Percentiles rank a stretch among this genome's conserved stretches.
These are phyloP conservation scores for Poliocrania exsul DNA, from an alignment of 2,797 vertebrate genomes.

Conservation along the genomic window DNA sequence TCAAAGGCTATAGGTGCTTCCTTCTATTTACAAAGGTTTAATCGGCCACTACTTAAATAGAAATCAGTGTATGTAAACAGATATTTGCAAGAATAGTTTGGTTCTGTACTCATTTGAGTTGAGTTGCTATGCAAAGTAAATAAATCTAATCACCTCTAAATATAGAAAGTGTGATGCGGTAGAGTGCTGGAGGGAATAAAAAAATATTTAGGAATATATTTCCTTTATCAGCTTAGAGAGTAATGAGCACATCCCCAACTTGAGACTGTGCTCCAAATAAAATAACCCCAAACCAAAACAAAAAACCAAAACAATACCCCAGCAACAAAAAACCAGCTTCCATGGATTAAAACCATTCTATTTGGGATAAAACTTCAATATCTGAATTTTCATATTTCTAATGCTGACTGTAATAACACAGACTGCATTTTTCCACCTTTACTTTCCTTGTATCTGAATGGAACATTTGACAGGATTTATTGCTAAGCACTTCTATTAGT, in stretches of 20 bases:
- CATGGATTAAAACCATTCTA: not conserved
- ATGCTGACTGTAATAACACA: not conserved
- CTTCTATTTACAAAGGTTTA: slow-evolving; percentile 18
- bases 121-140: slow-evolving; percentile 26
- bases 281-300: fast-evolving
- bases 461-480: not conserved
- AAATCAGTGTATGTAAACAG: slow-evolving; percentile 37
- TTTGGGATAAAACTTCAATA: not conserved
- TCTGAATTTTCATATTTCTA: not conserved
- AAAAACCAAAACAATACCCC: not conserved
- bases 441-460: not conserved
- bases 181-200: not conserved
- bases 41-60: slow-evolving; percentile 38
- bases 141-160: slow-evolving; percentile 44
- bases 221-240: not conserved
- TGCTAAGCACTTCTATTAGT: not conserved
- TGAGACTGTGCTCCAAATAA: not conserved
- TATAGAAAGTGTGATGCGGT: not conserved
- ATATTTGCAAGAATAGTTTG: slow-evolving; percentile 20
- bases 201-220: not conserved
- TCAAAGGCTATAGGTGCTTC: not conserved
- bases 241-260: not conserved
- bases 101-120: not conserved
- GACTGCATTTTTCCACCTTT: not conserved
- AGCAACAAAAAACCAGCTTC: no score